Evolutionary conservation across 2,113 vertebrate species (phyloP).

Genomic region (Thermophis baileyi): DNA sequence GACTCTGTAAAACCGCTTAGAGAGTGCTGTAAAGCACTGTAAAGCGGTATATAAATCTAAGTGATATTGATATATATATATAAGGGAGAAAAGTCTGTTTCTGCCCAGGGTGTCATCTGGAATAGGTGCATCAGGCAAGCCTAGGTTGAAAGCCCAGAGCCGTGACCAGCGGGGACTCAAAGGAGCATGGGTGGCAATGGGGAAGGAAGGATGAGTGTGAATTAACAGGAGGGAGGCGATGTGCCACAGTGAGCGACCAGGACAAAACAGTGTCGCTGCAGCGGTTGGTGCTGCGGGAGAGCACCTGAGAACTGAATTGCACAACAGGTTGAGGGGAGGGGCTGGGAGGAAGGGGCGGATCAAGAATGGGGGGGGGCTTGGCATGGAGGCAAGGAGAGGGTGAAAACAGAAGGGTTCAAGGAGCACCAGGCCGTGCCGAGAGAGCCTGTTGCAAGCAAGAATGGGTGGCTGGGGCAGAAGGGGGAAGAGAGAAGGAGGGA

Average conservation of each 20-base stretch:
- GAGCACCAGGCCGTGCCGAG: not conserved
- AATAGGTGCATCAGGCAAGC: not conserved
- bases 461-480: not conserved
- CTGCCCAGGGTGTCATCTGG: not conserved
- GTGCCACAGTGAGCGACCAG: not conserved
- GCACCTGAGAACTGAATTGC: not conserved
- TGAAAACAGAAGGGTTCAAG: not conserved
- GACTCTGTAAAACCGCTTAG: too few species aligned
- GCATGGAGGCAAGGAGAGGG: not conserved
- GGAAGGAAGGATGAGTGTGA: not conserved
- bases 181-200: too few species aligned
- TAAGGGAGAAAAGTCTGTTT: not conserved
- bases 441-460: not conserved
- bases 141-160: not conserved
- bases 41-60: too few species aligned
- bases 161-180: not conserved
- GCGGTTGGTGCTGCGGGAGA: not conserved
- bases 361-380: not conserved
- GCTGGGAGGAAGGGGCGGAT: not conserved
- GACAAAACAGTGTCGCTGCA: not conserved
- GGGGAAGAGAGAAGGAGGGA: not conserved
- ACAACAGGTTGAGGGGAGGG: not conserved
- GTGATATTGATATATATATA: too few species aligned
- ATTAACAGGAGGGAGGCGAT: fast-evolving
- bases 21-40: too few species aligned